These are phyloP conservation scores for Ectropis grisescens DNA, from an alignment of 1,140 invertebrate genomes.

Conservation along the genomic window DNA sequence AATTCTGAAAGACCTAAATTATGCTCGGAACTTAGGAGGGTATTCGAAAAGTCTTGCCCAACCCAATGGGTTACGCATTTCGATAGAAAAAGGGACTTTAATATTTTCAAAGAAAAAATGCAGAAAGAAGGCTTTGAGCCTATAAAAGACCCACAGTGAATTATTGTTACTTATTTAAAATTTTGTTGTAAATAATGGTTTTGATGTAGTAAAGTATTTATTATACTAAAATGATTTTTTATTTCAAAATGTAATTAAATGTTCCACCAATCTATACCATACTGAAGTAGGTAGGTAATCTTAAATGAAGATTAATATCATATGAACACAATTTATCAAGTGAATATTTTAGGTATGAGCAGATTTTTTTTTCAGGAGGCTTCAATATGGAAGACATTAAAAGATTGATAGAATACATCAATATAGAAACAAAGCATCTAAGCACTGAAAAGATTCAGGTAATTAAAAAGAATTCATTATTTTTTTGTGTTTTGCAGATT, in stretches of 20 bases:
- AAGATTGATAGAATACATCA: constrained; percentile 1
- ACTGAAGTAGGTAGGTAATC: too few relatives aligned
- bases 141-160: constrained; percentile 48
- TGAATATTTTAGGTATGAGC: too few relatives aligned
- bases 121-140: constrained; percentile 88
- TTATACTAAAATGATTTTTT: constrained; percentile 33
- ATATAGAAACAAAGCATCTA: constrained; percentile 1
- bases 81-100: constrained; percentile 88
- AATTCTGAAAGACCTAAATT: constrained; percentile 61
- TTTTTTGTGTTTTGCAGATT: too few relatives aligned
- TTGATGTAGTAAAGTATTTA: constrained; percentile 49
- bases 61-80: constrained; percentile 95
- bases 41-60: constrained; percentile 89
- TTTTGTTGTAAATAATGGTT: constrained; percentile 53
- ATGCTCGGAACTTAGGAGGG: constrained; percentile 80
- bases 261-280: too few relatives aligned
- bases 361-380: background rate
- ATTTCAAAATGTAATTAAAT: constrained; percentile 12
- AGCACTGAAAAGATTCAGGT: constrained; percentile 5
- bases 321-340: too few relatives aligned
- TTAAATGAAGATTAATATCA: too few relatives aligned
- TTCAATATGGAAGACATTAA: constrained; percentile 1
- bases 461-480: too few relatives aligned
- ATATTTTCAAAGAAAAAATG: constrained; percentile 91
- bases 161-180: constrained; percentile 21